Evolutionary conservation across 2,797 vertebrate species (phyloP), one percentile per base, ranked within the genome.

Genomic region (Anguilla marmorata): DNA sequence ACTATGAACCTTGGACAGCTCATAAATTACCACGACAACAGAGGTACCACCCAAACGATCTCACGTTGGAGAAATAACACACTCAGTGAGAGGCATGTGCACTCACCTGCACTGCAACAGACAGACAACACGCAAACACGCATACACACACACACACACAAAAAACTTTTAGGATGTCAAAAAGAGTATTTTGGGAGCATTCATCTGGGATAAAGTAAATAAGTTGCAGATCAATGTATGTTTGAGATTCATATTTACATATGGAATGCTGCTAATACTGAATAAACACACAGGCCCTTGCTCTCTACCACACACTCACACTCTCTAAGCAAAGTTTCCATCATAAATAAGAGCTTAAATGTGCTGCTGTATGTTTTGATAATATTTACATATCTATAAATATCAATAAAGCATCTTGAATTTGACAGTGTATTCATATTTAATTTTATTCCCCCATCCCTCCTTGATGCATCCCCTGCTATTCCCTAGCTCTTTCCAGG

Each of bases 1-100:
- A 41, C 33, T 80, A 19, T 91, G 66, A 85, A 90, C 88, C 88
- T 88, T 72, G 79, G 87, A 87, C 30, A 80, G 41, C 41, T 45
- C 33, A 80, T 80, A 80, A 80, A 80, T 80, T 16, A 80, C 76
- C 76, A 80, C 16, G 19, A 24, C 16, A 45, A 19, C 41, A 45
- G 37, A 41, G 12, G 76, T 33, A 80, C 41, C 37, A 12, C 16
- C 76, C 76, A 41, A 37, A 19, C 76, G 21, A 16, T 24, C 37
- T 80, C 76, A 80, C 76, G 16, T 41, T 80, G 63, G 63, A 66
- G 72, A 87, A 86, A 86, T 37, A 41, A n/a, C 80, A 52, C 19
- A 90, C 58, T 63, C 58, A 63, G 16, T 1, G 58, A 24, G 58
- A n/a, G 24, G 63, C 63, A n/a, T n/a, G 63, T 66, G 9, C 63